These are phyloP conservation scores for Zygaena filipendulae DNA, from an alignment of 2,888 invertebrate species.

Conservation along the genomic window DNA sequence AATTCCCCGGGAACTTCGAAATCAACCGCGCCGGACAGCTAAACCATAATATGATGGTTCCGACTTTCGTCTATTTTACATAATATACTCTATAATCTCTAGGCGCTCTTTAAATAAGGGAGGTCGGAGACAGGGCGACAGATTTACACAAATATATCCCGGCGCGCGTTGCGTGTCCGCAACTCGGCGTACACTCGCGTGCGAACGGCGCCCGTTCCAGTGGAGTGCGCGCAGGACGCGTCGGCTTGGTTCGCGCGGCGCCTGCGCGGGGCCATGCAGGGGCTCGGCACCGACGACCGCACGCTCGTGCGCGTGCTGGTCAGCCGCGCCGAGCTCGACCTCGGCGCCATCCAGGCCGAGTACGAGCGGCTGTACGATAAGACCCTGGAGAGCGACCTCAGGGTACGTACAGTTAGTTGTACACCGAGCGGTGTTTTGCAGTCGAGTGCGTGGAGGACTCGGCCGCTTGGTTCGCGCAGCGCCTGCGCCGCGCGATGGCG, in stretches of 20 bases:
- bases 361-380: conserved; percentile 78
- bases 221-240: conserved; percentile 75
- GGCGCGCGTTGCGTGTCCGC: too few species aligned
- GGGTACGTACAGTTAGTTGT: conserved; percentile 69
- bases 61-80: too few species aligned
- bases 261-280: conserved; percentile 74
- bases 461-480: conserved; percentile 76
- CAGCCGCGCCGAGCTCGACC: conserved; percentile 75
- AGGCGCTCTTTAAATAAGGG: too few species aligned
- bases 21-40: too few species aligned
- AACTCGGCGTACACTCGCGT: too few species aligned
- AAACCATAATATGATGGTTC: too few species aligned
- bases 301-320: conserved; percentile 78
- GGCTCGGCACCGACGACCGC: conserved; percentile 77
- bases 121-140: too few species aligned
- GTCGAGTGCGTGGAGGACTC: conserved; percentile 79
- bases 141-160: too few species aligned
- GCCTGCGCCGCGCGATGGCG: conserved; percentile 72
- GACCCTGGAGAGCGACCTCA: conserved; percentile 72
- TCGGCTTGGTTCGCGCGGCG: conserved; percentile 76
- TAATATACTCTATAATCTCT: too few species aligned
- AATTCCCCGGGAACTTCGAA: too few species aligned
- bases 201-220: too few species aligned
- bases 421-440: conserved; percentile 40
- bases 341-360: conserved; percentile 74